Evolutionary conservation across 2,113 vertebrate genomes (phyloP).

Genomic region (Anarhynchus alexandrinus): DNA sequence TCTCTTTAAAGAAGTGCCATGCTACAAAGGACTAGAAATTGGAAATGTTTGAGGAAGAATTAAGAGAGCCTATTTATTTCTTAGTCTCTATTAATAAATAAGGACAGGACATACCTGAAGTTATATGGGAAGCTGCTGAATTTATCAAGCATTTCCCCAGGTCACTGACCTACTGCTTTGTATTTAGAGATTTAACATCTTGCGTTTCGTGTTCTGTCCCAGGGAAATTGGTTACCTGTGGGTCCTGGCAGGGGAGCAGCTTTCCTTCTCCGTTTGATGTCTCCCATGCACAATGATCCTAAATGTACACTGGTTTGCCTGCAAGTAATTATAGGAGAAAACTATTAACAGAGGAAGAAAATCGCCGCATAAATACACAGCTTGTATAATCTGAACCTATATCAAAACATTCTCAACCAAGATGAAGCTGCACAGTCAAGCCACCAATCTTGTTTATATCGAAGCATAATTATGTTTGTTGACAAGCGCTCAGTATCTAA

Average conservation of each 20-base stretch:
- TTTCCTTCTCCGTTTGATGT: slow-evolving; percentile 96
- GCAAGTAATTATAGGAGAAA: slow-evolving; percentile 79
- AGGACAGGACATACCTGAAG: not conserved
- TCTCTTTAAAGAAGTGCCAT: not conserved
- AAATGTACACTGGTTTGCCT: slow-evolving; percentile 97
- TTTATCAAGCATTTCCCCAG: slow-evolving; percentile 14
- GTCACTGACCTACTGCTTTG: slow-evolving; percentile 11
- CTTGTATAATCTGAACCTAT: slow-evolving; percentile 70
- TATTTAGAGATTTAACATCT: slow-evolving; percentile 33
- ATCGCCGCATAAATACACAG: slow-evolving; percentile 66
- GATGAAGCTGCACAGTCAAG: slow-evolving; percentile 74
- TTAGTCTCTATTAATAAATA: not conserved
- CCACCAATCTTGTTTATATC: slow-evolving; percentile 94
- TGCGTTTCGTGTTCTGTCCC: slow-evolving; percentile 1
- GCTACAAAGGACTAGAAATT: not conserved
- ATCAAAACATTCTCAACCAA: slow-evolving; percentile 75
- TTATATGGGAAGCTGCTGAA: not conserved
- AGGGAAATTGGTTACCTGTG: slow-evolving; percentile 81
- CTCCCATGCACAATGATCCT: slow-evolving; percentile 93
- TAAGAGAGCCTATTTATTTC: not conserved
- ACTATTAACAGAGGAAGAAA: slow-evolving; percentile 73
- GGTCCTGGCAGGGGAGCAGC: slow-evolving; percentile 89
- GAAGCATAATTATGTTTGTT: slow-evolving; percentile 91
- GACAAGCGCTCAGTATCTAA: slow-evolving; percentile 88
- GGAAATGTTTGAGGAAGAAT: not conserved